phyloP scores from a whole-genome alignment of 2,113 vertebrate species.

The Petrocephalus microphthalmus region DNA sequence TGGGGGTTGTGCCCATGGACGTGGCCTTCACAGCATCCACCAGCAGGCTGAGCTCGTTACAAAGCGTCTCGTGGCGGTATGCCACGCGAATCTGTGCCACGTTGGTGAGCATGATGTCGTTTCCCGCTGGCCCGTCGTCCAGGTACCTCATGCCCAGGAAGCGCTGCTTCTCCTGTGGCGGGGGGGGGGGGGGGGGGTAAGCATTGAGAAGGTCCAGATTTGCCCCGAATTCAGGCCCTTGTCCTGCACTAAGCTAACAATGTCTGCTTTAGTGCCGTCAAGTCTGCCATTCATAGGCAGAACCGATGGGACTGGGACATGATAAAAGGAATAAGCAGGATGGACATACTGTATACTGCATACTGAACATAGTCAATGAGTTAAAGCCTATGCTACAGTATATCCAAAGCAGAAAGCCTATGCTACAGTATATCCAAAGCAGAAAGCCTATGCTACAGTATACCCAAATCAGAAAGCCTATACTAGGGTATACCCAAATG shows the following conservation, averaged over 20 bases:
- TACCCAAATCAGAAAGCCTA: background rate
- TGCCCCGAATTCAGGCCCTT: background rate
- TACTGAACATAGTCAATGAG: background rate
- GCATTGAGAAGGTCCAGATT: background rate
- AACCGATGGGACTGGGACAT: background rate
- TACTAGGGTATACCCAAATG: too few species aligned
- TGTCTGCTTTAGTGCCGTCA: background rate
- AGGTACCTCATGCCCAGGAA: conserved; percentile 85
- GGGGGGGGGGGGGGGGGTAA: conserved; percentile 22
- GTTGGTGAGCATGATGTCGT: conserved; percentile 88
- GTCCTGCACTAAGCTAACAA: background rate
- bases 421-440: too few species aligned
- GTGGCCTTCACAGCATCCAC: conserved; percentile 78
- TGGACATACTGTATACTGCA: background rate
- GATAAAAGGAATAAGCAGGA: background rate
- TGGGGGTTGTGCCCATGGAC: background rate
- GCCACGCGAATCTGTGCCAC: conserved; percentile 95
- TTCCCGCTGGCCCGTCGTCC: conserved; percentile 84
- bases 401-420: too few species aligned
- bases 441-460: background rate
- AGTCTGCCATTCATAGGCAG: background rate
- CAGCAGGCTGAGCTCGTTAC: conserved; percentile 92
- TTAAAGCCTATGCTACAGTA: too few species aligned
- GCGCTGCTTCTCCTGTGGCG: conserved; percentile 81
- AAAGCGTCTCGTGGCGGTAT: conserved; percentile 83